A percentile compares a stretch with the other conserved stretches of the same genome.
phyloP scores from a whole-genome alignment of 2,113 vertebrate genomes.

The Sigmodon hispidus region DNA sequence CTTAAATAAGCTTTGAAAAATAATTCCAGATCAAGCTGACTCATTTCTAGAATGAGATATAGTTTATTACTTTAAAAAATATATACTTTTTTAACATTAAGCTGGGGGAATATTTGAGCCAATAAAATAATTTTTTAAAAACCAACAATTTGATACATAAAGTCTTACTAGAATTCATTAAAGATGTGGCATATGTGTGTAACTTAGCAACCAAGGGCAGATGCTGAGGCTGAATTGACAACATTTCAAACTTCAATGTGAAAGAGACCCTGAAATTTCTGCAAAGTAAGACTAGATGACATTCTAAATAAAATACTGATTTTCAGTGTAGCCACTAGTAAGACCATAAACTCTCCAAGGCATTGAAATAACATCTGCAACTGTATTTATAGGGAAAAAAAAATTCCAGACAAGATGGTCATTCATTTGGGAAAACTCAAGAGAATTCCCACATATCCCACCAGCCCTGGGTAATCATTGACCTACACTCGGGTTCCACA shows the following conservation, averaged over 20 bases:
- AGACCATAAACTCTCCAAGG: slow-evolving; percentile 42
- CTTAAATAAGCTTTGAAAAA: slow-evolving; percentile 6
- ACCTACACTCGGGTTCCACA: not conserved
- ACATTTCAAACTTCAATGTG: slow-evolving; percentile 39
- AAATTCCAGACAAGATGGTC: slow-evolving; percentile 48
- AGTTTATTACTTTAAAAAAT: not conserved
- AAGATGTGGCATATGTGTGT: not conserved
- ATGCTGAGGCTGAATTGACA: not conserved
- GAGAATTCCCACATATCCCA: slow-evolving; percentile 52
- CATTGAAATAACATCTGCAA: slow-evolving; percentile 52
- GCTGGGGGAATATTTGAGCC: not conserved
- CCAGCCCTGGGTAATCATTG: slow-evolving; percentile 15
- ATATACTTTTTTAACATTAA: not conserved
- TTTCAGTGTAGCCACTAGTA: slow-evolving; percentile 9
- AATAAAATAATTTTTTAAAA: not conserved
- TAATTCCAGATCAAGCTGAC: not conserved
- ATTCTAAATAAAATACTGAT: slow-evolving; percentile 25
- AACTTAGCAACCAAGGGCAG: slow-evolving; percentile 28
- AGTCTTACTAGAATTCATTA: slow-evolving; percentile 4
- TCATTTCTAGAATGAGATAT: not conserved
- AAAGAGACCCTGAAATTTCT: slow-evolving; percentile 59
- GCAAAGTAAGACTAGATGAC: slow-evolving; percentile 40
- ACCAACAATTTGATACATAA: not conserved
- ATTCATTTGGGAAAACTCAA: slow-evolving; percentile 55
- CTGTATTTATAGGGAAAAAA: slow-evolving; percentile 46